phyloP scores from a whole-genome alignment of 1,140 invertebrate species.

The Drosophila littoralis region DNA sequence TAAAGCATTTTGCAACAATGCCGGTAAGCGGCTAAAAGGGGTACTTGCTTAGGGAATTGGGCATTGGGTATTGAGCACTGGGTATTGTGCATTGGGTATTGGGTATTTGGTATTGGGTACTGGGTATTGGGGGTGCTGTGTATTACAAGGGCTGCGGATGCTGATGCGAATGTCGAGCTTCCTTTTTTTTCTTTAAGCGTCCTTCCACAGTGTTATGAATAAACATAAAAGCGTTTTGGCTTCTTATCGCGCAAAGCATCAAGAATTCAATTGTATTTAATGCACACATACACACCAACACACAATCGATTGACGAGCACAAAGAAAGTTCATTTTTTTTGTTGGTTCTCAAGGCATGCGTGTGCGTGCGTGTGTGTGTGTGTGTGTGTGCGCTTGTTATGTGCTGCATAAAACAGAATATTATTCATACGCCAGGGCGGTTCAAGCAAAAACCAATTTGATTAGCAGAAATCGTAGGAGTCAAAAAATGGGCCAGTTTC shows the following conservation, averaged over 20 bases:
- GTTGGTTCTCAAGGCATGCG: neutral
- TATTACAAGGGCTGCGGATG: slow-evolving; percentile 15
- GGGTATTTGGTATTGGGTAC: slow-evolving; percentile 8
- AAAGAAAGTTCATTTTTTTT: slow-evolving; percentile 50
- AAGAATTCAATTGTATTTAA: slow-evolving; percentile 77
- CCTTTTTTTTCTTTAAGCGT: slow-evolving; percentile 11
- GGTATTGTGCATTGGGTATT: slow-evolving; percentile 15
- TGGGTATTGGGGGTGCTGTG: slow-evolving; percentile 14
- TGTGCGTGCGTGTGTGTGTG: slow-evolving; percentile 28
- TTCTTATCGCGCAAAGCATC: slow-evolving; percentile 73
- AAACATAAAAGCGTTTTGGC: slow-evolving; percentile 71
- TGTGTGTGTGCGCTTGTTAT: slow-evolving; percentile 30
- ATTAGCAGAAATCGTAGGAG: slow-evolving; percentile 52
- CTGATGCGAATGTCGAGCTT: slow-evolving; percentile 23
- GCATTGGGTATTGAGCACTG: slow-evolving; percentile 35
- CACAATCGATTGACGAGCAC: slow-evolving; percentile 57
- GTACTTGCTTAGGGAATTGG: slow-evolving; percentile 20
- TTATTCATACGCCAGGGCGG: slow-evolving; percentile 63
- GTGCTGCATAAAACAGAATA: slow-evolving; percentile 59
- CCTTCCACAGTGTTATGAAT: slow-evolving; percentile 62
- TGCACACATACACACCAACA: slow-evolving; percentile 27
- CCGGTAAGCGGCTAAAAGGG: slow-evolving; percentile 31
- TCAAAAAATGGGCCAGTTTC: slow-evolving; percentile 13
- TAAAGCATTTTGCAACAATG: slow-evolving; percentile 42
- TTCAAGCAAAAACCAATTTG: slow-evolving; percentile 49